Evolutionary conservation across 2,797 vertebrate genomes (phyloP).

Genomic region (Harpagifer antarcticus): DNA sequence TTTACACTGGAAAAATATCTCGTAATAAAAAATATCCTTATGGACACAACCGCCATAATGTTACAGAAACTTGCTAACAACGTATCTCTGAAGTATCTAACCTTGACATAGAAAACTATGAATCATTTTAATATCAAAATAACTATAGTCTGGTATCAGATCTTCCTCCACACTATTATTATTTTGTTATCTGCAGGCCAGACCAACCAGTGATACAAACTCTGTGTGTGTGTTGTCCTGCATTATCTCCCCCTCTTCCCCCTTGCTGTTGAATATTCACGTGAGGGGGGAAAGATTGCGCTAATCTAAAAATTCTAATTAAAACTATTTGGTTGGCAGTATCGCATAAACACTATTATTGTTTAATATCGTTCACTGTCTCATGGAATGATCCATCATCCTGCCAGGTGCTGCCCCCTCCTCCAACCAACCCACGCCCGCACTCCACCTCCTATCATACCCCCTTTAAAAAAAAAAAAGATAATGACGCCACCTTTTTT

Average conservation of each 20-base stretch:
- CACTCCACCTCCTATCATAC: slow-evolving; percentile 84
- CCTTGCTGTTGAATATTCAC: slow-evolving; percentile 67
- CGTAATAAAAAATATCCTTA: not conserved
- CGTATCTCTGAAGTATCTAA: not conserved
- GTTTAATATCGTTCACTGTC: slow-evolving; percentile 89
- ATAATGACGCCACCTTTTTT: slow-evolving; percentile 87
- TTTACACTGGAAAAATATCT: not conserved
- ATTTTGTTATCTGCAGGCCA: slow-evolving; percentile 20
- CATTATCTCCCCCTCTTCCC: slow-evolving; percentile 47
- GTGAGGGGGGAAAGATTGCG: slow-evolving; percentile 58
- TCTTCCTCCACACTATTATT: not conserved
- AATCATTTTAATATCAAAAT: slow-evolving; percentile 15
- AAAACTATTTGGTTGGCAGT: slow-evolving; percentile 82
- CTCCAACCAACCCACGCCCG: slow-evolving; percentile 46
- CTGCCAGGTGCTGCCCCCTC: slow-evolving; percentile 69
- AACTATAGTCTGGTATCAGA: slow-evolving; percentile 14
- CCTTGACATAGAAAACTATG: not conserved
- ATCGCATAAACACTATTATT: slow-evolving; percentile 80
- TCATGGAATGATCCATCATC: slow-evolving; percentile 88
- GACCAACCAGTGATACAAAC: slow-evolving; percentile 19
- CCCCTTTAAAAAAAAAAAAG: slow-evolving; percentile 81
- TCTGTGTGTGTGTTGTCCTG: slow-evolving; percentile 17
- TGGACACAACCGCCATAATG: not conserved
- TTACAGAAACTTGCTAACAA: not conserved
- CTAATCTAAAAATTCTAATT: slow-evolving; percentile 84